Base-by-base conservation (phyloP, 2,113 vertebrate species). In the Ameiurus melas region DNA sequence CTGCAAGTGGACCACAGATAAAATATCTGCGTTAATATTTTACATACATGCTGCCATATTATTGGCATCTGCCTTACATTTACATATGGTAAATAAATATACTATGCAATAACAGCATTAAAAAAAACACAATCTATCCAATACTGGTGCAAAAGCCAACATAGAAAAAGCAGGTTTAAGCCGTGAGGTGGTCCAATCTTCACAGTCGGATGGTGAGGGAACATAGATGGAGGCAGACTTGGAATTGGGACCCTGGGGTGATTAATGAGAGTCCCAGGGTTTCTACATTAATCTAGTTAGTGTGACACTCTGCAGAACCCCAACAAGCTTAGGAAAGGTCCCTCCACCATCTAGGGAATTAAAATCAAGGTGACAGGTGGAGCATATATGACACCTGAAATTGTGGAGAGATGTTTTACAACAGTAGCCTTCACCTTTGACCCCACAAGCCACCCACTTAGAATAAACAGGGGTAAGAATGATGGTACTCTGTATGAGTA, bases 221-320 rank as follows among this genome's bases (percentile, higher is more conserved):
- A 53, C n/a, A 66, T 39, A 73, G 86, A 66, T 70, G 47, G 53
- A 77, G 33, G 83, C 10, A 86, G 84, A 77, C 68, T 5, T 53
- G 36, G 73, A 87, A 77, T 71, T 64, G 62, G 17, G 53, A 57
- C 77, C 55, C 82, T 55, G 13, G 53, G 55, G 75, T 86, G 89
- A 90, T 88, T 86, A 88, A 86, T 88, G 39, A 84, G 30, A 70
- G 86, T 85, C 43, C 71, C 80, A 33, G 77, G 77, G 84, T 88
- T 51, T 82, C 83, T 85, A 89, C 87, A 89, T 90, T 90, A 89
- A 90, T 90, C 87, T 87, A 36, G 87, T 85, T 79, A 90, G 85
- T 66, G 71, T 87, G 85, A 87, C 87, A 86, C 64, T 68, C 73
- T 43, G 62, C 80, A 86, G 68, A 85, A 75, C 84, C 55, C 87